A percentile compares a stretch with the other conserved stretches of the same genome.
Evolutionary conservation across 2,888 invertebrate genomes (phyloP).

Genomic region (Synanthedon andrenaeformis): DNA sequence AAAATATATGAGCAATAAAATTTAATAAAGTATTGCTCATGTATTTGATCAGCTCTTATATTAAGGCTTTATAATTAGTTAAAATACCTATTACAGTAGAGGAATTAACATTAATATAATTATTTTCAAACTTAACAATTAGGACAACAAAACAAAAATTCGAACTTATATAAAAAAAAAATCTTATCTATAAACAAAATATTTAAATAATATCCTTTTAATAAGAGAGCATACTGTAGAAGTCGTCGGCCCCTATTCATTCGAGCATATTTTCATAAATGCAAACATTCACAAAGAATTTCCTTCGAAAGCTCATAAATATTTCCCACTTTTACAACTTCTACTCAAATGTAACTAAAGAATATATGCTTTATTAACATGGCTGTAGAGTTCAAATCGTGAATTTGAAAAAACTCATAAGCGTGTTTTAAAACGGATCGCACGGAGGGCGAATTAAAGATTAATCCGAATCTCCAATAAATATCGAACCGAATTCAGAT

Average conservation of each 20-base stretch:
- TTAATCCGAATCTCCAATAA: constrained; percentile 65
- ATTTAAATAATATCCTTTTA: too few species aligned
- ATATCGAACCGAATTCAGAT: constrained; percentile 60
- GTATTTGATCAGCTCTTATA: too few species aligned
- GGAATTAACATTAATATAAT: too few species aligned
- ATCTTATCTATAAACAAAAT: too few species aligned
- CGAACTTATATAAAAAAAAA: too few species aligned
- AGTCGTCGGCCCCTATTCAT: constrained; percentile 37
- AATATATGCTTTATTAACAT: constrained; percentile 19
- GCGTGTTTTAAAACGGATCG: constrained; percentile 57
- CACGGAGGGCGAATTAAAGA: constrained; percentile 54
- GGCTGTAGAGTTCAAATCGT: constrained; percentile 18
- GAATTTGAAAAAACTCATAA: constrained; percentile 32
- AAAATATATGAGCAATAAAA: too few species aligned
- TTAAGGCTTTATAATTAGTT: too few species aligned
- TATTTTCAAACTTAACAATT: too few species aligned
- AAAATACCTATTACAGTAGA: too few species aligned
- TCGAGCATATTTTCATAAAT: constrained; percentile 70
- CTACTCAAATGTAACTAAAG: constrained; percentile 15
- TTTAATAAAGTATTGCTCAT: too few species aligned
- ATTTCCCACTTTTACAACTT: constrained; percentile 64
- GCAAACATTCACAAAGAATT: constrained; percentile 69
- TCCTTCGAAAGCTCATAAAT: constrained; percentile 69
- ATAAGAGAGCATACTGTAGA: not conserved
- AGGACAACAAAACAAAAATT: too few species aligned